Conservation (phyloP, 2,888 invertebrate species). For the Megaustenia siamemsis region DNA sequence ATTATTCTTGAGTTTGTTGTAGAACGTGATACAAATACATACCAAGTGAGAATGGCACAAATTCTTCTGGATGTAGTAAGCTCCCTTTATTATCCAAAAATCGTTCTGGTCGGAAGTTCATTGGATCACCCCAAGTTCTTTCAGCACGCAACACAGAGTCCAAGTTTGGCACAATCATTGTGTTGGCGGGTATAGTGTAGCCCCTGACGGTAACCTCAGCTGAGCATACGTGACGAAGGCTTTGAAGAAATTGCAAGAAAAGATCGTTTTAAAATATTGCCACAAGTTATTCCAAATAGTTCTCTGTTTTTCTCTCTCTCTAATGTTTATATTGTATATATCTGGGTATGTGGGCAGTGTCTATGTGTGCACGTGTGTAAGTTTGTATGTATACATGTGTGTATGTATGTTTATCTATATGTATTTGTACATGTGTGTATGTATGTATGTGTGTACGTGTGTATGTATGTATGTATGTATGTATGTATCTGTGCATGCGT, state of each 20-base stretch:
- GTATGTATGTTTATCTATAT: no score
- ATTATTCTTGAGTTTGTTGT: neutral
- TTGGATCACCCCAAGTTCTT: constrained; percentile 45
- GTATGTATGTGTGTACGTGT: neutral
- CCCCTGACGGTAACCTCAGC: constrained; percentile 21
- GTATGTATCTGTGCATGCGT: no score
- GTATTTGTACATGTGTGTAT: neutral
- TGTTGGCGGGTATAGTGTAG: constrained; percentile 28
- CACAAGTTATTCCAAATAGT: no score
- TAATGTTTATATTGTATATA: no score
- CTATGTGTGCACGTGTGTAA: no score
- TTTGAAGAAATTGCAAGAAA: no score
- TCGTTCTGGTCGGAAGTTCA: constrained; percentile 41
- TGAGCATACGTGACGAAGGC: constrained; percentile 8
- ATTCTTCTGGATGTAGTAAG: constrained; percentile 31
- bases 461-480: no score
- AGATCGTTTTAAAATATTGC: no score
- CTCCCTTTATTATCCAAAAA: constrained; percentile 39
- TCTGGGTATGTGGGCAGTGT: no score
- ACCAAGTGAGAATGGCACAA: constrained; percentile 44
- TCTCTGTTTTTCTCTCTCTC: no score
- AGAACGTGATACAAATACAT: neutral
- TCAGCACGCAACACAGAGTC: constrained; percentile 37
- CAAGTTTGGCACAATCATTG: constrained; percentile 34
- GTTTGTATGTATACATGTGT: no score